These are phyloP conservation scores for Mobula birostris DNA, from an alignment of 2,113 vertebrate genomes.

Conservation along the genomic window DNA sequence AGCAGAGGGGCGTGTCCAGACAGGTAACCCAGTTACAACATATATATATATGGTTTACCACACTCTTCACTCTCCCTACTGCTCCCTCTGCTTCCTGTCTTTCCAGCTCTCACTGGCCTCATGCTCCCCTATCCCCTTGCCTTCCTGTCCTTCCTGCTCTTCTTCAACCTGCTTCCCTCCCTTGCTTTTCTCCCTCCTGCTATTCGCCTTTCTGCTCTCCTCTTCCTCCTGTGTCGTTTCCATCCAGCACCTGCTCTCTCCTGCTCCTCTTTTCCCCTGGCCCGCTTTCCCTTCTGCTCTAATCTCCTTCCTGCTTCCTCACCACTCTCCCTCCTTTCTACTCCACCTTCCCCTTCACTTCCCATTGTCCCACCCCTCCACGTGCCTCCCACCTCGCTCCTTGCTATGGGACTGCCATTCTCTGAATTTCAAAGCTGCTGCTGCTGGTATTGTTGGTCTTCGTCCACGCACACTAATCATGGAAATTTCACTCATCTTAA, in stretches of 20 bases:
- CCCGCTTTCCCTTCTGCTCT: not conserved
- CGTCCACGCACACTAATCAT: too few species aligned
- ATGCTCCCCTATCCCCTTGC: not conserved
- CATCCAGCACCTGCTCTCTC: too few species aligned
- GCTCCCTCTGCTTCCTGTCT: not conserved
- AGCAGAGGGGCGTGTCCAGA: too few species aligned
- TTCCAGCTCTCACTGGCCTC: not conserved
- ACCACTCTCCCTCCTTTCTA: not conserved
- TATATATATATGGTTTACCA: too few species aligned
- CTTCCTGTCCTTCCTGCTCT: not conserved
- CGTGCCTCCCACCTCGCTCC: not conserved
- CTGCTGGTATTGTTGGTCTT: too few species aligned
- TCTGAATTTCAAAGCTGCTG: too few species aligned
- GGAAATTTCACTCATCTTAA: too few species aligned
- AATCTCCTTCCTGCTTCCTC: not conserved
- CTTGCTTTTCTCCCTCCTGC: not conserved
- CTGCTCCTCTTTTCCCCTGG: too few species aligned
- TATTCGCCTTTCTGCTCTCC: not conserved
- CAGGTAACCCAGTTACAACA: too few species aligned
- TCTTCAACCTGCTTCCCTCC: not conserved
- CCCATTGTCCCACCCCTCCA: not conserved
- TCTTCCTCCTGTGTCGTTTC: not conserved
- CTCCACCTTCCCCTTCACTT: not conserved
- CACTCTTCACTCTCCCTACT: too few species aligned
- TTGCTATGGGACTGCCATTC: too few species aligned